A percentile compares a stretch with the other conserved stretches of the same genome.
phyloP scores from a whole-genome alignment of 2,888 invertebrate species.

The Philaethria dido region DNA sequence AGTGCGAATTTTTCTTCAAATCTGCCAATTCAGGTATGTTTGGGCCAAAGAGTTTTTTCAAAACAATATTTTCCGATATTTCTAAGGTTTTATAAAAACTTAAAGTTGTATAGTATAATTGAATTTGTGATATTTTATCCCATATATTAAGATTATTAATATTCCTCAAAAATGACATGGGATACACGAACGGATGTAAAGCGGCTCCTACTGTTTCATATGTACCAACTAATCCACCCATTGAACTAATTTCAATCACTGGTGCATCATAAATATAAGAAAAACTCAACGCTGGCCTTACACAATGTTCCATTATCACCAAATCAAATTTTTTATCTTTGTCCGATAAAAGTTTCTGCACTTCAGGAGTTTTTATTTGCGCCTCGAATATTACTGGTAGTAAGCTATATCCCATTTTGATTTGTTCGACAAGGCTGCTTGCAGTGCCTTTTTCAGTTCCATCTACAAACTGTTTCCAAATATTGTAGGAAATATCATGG shows the following conservation, averaged over 20 bases:
- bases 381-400: constrained; percentile 4
- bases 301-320: constrained; percentile 49
- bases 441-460: background rate
- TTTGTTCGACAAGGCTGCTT: background rate
- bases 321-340: constrained; percentile 50
- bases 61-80: constrained; percentile 34
- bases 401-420: constrained; percentile 7
- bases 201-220: constrained; percentile 46
- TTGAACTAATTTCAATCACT: constrained; percentile 52
- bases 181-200: constrained; percentile 47
- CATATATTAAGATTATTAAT: constrained; percentile 48
- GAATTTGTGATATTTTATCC: constrained; percentile 49
- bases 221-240: constrained; percentile 44
- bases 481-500: constrained; percentile 52
- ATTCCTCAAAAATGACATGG: constrained; percentile 42
- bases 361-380: constrained; percentile 30
- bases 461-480: constrained; percentile 15
- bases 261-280: constrained; percentile 52
- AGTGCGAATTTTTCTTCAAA: constrained; percentile 53
- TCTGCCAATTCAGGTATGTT: constrained; percentile 46
- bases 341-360: constrained; percentile 28
- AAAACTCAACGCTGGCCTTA: constrained; percentile 44
- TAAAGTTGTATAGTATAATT: constrained; percentile 38
- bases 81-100: constrained; percentile 31
- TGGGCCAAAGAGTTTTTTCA: constrained; percentile 48